Conservation (phyloP, 2,113 vertebrate species). For the Siniperca chuatsi region DNA sequence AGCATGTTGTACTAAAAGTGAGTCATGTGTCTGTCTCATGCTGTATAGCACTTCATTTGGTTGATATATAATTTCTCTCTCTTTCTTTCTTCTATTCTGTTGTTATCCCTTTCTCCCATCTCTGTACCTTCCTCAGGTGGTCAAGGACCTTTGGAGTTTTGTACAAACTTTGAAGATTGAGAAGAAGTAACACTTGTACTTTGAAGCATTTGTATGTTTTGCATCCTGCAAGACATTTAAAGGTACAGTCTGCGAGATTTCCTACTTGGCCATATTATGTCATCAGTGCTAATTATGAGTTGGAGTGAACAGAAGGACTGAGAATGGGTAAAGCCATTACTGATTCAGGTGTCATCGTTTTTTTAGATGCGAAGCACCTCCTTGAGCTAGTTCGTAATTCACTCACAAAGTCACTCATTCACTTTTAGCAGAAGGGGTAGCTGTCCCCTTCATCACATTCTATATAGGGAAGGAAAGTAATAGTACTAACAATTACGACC, state of each 20-base stretch:
- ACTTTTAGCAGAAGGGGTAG: slow-evolving; percentile 11
- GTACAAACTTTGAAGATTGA: slow-evolving; percentile 82
- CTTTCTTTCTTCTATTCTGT: slow-evolving; percentile 48
- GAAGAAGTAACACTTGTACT: slow-evolving; percentile 74
- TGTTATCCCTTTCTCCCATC: slow-evolving; percentile 19
- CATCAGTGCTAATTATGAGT: slow-evolving; percentile 8
- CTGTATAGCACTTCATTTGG: slow-evolving; percentile 62
- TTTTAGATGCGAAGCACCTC: slow-evolving; percentile 25
- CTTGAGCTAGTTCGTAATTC: slow-evolving; percentile 5
- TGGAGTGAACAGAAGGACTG: neutral
- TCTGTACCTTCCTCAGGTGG: slow-evolving; percentile 79
- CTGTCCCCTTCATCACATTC: neutral
- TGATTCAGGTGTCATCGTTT: slow-evolving; percentile 23
- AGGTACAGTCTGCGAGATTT: slow-evolving; percentile 75
- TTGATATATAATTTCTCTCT: slow-evolving; percentile 64
- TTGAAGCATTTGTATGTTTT: slow-evolving; percentile 51
- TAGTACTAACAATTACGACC: neutral
- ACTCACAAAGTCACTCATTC: neutral
- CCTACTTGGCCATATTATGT: slow-evolving; percentile 36
- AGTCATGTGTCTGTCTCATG: slow-evolving; percentile 70
- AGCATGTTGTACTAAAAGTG: slow-evolving; percentile 75
- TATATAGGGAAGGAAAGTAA: slow-evolving; percentile 5
- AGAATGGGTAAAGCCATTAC: slow-evolving; percentile 13
- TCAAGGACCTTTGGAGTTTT: slow-evolving; percentile 86
- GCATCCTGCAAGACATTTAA: slow-evolving; percentile 69